Evolutionary conservation across 2,797 vertebrate species (phyloP), one percentile per base, ranked within the genome.

Genomic region (Hydrophis major): DNA sequence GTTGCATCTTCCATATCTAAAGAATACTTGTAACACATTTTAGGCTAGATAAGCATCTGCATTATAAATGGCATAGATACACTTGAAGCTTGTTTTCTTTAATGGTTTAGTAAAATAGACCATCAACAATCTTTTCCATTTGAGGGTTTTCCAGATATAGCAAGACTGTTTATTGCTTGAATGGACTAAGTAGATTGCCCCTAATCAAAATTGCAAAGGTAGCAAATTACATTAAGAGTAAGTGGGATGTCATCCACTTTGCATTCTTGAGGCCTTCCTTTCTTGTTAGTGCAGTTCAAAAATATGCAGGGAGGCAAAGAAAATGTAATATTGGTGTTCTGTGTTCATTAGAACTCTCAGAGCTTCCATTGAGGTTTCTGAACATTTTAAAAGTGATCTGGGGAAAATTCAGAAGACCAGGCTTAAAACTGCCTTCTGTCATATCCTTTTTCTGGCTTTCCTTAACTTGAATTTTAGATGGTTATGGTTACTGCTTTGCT

Each of bases 401-500:
- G 20, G 74, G 10, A 78, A 83, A 83, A 83, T 42, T 47, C 37
- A 47, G 37, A 83, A 47, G 37, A 47, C 74, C 37, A 83, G 20
- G 37, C 37, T 47, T 83, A 5, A 83, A 47, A 47, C 47, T 47
- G 10, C 4, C 4, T 25, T 27, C n/a, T 74, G 47, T 83, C 78
- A 83, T 4, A 83, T 47, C 22, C 20, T 13, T 83, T 83, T 83
- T 83, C 10, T 83, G 37, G 37, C 37, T 83, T 10, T 83, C 78
- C 78, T 83, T 83, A 83, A 47, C 78, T 90, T 0, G 42, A 83
- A 83, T 47, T 83, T 93, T 96, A 98, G 98, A 97, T 93, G 98
- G 97, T 1, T 88, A 97, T 69, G 97, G 97, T 7, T 97, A 96
- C 95, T 98, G 97, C 92, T 97, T 96, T 91, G 97, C 95, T 94